Evolutionary conservation across 1,140 invertebrate species (phyloP).

Genomic region (Campodea augens): DNA sequence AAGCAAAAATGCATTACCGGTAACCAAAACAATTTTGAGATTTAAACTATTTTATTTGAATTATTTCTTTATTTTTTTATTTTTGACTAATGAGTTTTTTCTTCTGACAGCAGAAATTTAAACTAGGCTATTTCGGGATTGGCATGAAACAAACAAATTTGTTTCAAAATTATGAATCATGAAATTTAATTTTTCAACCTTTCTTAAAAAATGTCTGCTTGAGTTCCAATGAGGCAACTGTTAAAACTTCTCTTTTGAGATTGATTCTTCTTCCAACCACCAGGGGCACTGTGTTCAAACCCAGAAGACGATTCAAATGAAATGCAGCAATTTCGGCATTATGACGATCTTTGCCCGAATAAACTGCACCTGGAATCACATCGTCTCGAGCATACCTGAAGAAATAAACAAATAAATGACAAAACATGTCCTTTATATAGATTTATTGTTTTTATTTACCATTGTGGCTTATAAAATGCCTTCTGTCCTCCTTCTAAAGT

Average conservation of each 20-base stretch:
- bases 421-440: not conserved
- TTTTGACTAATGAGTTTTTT: too few species aligned
- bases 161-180: too few species aligned
- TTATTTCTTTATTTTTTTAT: too few species aligned
- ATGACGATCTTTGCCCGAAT: slow-evolving; percentile 74
- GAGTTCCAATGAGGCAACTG: slow-evolving; percentile 42
- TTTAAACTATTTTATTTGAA: too few species aligned
- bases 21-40: too few species aligned
- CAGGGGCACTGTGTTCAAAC: slow-evolving; percentile 55
- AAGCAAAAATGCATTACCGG: too few species aligned
- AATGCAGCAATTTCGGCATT: slow-evolving; percentile 92
- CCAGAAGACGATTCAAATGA: slow-evolving; percentile 60
- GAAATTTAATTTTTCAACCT: slow-evolving; percentile 15
- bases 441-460: slow-evolving; percentile 24
- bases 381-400: slow-evolving; percentile 46
- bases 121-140: too few species aligned
- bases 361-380: slow-evolving; percentile 57
- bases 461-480: slow-evolving; percentile 76
- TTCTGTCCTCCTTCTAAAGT: slow-evolving; percentile 54
- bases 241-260: slow-evolving; percentile 47
- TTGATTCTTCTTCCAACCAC: slow-evolving; percentile 56
- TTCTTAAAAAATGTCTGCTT: slow-evolving; percentile 36
- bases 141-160: too few species aligned
- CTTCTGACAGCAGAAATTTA: too few species aligned
- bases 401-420: not conserved